Base-by-base conservation (phyloP, 2,888 invertebrate species). In the Ariolimax columbianus region DNA sequence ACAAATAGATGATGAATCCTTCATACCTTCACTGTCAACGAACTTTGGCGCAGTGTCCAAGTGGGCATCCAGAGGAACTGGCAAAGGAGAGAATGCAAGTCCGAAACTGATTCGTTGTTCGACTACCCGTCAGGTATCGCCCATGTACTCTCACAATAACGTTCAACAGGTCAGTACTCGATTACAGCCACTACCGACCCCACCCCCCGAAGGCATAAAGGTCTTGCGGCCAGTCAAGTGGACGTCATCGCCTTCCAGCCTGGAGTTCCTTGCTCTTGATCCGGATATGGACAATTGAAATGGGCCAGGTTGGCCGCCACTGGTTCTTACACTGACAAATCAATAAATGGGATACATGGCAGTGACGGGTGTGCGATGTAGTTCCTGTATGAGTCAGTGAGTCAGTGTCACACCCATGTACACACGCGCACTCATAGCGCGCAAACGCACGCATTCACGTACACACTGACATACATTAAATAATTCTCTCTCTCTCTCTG, bases 61-160 rank as follows among this genome's bases (percentile, higher is more conserved):
- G 30, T 2, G 73, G 43, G 30, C 75, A 47, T 23, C 30, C 33
- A 30, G 75, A 23, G 30, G n/a, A n/a, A 4, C n/a, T 1, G 11
- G 33, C 3, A 7, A 19, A 19, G 66, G 30, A 33, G 79, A 63
- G 19, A 66, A 66, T 36, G 17, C 66, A 1, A 84, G 84, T 43
- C 79, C 84, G 19, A 79, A 59, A 38, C 73, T 84, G 33, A 63
- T 84, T 19, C 78, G 84, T 23, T 84, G 84, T 26, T 40, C 84
- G 30, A 84, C 84, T 23, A 84, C 84, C 7, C 72, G 84, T 0
- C 84, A 84, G 73, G 59, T 84, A 38, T 79, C 78, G 40, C 73
- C 84, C 33, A 79, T 84, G 79, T 82, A 63, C 40, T 43, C 47
- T 11, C n/a, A 40, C 63, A 77, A 63, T 14, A 70, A 40, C 7